Conservation (phyloP, 1,140 invertebrate species). For the Copidosoma floridanum region DNA sequence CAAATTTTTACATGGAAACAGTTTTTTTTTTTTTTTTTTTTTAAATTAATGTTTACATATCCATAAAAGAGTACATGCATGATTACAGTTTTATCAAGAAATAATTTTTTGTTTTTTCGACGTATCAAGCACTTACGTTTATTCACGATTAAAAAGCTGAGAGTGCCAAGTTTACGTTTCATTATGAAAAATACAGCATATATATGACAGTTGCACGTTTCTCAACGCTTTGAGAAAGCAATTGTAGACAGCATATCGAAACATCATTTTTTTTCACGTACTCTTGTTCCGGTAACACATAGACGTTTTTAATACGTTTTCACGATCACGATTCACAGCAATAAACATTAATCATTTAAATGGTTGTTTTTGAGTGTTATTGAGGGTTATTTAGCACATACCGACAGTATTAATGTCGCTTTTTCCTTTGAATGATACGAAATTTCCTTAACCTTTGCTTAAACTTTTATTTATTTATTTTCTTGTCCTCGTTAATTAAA, state of each 20-base stretch:
- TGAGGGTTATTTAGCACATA: conserved; percentile 18
- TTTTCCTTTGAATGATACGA: conserved; percentile 7
- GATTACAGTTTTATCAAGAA: not conserved
- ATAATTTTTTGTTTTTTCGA: not conserved
- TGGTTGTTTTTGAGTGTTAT: conserved; percentile 21
- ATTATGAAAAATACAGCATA: conserved; percentile 18
- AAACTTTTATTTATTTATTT: conserved; percentile 23
- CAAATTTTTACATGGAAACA: not conserved
- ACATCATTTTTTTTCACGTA: no score
- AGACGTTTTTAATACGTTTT: conserved; percentile 23
- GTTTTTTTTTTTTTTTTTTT: no score
- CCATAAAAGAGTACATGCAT: conserved; percentile 4
- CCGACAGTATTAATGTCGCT: no score
- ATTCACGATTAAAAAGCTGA: conserved; percentile 6
- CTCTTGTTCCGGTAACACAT: conserved; percentile 19
- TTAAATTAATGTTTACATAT: no score
- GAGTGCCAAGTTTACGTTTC: conserved; percentile 4
- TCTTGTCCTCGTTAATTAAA: no score
- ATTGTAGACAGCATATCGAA: conserved; percentile 12
- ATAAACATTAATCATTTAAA: conserved; percentile 27
- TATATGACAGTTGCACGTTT: conserved; percentile 16
- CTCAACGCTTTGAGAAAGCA: conserved; percentile 4
- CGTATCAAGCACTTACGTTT: not conserved
- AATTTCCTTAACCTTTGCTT: conserved; percentile 9
- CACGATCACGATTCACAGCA: conserved; percentile 26